These are phyloP conservation scores for Onthophagus taurus DNA, from an alignment of 1,140 invertebrate species.

Conservation along the genomic window DNA sequence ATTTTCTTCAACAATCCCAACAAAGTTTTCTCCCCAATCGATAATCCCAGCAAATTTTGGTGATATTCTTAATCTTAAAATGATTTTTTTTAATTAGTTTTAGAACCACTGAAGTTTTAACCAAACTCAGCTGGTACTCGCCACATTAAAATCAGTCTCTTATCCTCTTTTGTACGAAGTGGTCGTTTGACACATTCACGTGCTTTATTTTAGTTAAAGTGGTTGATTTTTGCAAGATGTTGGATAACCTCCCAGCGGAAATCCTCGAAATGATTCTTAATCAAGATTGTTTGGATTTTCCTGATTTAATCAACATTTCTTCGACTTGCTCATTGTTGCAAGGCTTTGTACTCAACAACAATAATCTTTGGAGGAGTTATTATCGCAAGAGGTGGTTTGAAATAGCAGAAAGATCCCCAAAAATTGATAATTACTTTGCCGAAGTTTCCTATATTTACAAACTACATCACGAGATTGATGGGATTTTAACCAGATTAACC, in stretches of 20 bases:
- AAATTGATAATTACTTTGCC: neutral
- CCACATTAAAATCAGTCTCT: too few relatives aligned
- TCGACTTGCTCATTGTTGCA: slow-evolving; percentile 7
- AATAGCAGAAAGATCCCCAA: neutral
- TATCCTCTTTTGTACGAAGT: too few relatives aligned
- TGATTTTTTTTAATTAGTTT: too few relatives aligned
- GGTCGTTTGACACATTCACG: too few relatives aligned
- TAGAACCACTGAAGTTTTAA: too few relatives aligned
- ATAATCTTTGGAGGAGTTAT: slow-evolving; percentile 18
- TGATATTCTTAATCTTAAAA: too few relatives aligned
- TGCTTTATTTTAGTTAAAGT: too few relatives aligned
- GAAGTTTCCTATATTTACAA: slow-evolving; percentile 19
- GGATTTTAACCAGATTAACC: slow-evolving; percentile 20
- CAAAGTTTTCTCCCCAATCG: too few relatives aligned
- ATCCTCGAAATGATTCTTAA: slow-evolving; percentile 13
- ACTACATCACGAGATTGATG: slow-evolving; percentile 14
- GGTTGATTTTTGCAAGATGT: too few relatives aligned
- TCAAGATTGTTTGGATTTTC: slow-evolving; percentile 4
- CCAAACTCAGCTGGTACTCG: too few relatives aligned
- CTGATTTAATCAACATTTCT: slow-evolving; percentile 12
- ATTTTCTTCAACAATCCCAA: too few relatives aligned
- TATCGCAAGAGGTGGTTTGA: slow-evolving; percentile 14
- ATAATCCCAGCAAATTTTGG: too few relatives aligned
- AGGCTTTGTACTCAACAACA: slow-evolving; percentile 10
- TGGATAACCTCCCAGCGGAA: slow-evolving; percentile 14